phyloP scores from a whole-genome alignment of 2,888 invertebrate genomes.

The Syrphus vitripennis region DNA sequence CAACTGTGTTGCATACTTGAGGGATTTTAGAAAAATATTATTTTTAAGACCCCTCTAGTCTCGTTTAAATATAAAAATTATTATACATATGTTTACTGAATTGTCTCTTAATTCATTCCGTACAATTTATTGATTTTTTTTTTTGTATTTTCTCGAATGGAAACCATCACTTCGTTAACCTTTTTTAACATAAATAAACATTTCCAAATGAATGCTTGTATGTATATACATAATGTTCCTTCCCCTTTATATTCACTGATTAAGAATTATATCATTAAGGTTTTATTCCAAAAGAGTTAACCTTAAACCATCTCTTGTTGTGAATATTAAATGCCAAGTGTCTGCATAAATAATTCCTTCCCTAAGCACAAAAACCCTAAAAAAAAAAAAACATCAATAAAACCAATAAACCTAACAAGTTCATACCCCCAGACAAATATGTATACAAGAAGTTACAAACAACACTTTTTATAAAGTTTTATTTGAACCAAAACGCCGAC shows the following conservation, averaged over 20 bases:
- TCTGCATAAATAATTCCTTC: slow-evolving; percentile 51
- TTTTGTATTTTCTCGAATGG: no score
- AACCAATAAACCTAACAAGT: slow-evolving; percentile 32
- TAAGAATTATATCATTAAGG: not conserved
- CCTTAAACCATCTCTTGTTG: slow-evolving; percentile 3
- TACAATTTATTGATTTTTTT: not conserved
- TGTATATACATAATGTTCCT: no score
- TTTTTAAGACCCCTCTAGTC: no score
- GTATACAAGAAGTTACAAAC: not conserved
- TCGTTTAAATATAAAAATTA: no score
- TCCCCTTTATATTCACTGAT: not conserved
- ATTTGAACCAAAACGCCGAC: not conserved
- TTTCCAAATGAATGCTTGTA: not conserved
- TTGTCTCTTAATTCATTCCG: not conserved
- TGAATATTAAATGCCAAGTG: slow-evolving; percentile 42
- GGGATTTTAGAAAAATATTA: no score
- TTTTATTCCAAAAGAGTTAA: slow-evolving; percentile 25
- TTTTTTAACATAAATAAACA: not conserved
- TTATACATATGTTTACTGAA: not conserved
- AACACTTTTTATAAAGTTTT: not conserved
- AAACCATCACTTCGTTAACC: not conserved
- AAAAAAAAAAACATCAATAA: slow-evolving; percentile 18
- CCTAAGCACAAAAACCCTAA: slow-evolving; percentile 6
- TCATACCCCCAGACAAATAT: slow-evolving; percentile 23
- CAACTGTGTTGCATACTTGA: not conserved